Evolutionary conservation across 2,888 invertebrate species (phyloP).

Genomic region (Ennomos fuscantarius): DNA sequence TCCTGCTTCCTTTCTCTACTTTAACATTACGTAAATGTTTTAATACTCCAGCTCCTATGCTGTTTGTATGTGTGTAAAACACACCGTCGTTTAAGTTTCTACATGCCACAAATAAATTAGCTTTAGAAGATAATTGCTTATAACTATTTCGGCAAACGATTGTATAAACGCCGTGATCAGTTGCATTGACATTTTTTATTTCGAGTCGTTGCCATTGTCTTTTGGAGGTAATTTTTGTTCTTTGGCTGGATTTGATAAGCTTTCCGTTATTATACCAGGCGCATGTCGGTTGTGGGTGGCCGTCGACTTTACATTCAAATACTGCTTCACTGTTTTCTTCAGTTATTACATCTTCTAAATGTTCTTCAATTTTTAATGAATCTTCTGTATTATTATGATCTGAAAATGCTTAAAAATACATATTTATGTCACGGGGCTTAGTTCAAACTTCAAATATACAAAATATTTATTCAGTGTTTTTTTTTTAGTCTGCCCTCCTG

Average conservation of each 20-base stretch:
- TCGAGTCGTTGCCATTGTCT: slow-evolving; percentile 41
- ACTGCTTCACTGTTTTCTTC: slow-evolving; percentile 38
- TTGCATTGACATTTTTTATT: slow-evolving; percentile 33
- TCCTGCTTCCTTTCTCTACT: slow-evolving; percentile 36
- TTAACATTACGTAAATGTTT: slow-evolving; percentile 39
- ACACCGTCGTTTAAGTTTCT: slow-evolving; percentile 14
- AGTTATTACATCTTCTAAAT: slow-evolving; percentile 40
- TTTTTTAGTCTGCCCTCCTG: too few species aligned
- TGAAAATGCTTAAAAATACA: slow-evolving; percentile 1
- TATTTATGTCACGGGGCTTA: too few species aligned
- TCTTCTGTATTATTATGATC: slow-evolving; percentile 19
- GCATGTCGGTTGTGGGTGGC: slow-evolving; percentile 27
- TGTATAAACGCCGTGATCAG: slow-evolving; percentile 48
- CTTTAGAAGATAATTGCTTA: slow-evolving; percentile 37
- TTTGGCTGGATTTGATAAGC: slow-evolving; percentile 25
- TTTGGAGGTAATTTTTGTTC: slow-evolving; percentile 35
- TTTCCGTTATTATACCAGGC: slow-evolving; percentile 49
- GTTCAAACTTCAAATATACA: too few species aligned
- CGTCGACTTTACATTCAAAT: slow-evolving; percentile 44
- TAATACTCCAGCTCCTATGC: slow-evolving; percentile 15
- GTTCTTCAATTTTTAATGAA: slow-evolving; percentile 39
- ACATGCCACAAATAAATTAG: slow-evolving; percentile 41
- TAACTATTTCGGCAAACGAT: slow-evolving; percentile 34
- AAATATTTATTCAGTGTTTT: too few species aligned
- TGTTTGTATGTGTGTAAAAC: slow-evolving; percentile 16